Evolutionary conservation across 2,797 vertebrate genomes (phyloP).

Genomic region (Cossypha niveicapilla): DNA sequence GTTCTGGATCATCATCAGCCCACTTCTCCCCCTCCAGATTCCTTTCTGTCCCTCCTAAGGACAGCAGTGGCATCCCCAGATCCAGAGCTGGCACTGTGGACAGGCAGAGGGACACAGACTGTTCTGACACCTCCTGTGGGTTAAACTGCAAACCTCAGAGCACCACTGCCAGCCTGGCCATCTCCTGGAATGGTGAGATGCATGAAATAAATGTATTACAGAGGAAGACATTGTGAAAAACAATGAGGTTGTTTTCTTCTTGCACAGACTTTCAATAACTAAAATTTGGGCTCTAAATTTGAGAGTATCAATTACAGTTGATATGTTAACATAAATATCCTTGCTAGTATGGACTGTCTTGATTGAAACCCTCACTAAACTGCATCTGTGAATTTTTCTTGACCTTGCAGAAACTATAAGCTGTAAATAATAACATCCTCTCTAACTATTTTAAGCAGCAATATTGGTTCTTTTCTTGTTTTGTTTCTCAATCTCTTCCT

Average conservation of each 20-base stretch:
- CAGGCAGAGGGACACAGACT: not conserved
- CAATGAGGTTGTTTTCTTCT: not conserved
- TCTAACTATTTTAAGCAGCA: constrained; percentile 13
- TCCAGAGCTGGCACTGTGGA: rapidly evolving
- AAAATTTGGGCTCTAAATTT: not conserved
- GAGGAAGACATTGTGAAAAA: not conserved
- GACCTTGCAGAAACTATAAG: constrained; percentile 16
- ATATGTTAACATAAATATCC: constrained; percentile 4
- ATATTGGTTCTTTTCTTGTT: not conserved
- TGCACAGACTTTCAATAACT: not conserved
- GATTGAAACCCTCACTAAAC: constrained; percentile 2
- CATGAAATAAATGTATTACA: not conserved
- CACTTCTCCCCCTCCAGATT: not conserved
- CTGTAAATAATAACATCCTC: constrained; percentile 25
- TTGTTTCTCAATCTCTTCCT: not conserved
- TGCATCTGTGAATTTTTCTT: constrained; percentile 30
- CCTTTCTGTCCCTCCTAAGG: not conserved
- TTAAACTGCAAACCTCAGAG: not conserved
- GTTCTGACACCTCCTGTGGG: not conserved
- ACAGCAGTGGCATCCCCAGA: not conserved
- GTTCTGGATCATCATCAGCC: not conserved
- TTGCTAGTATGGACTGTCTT: not conserved
- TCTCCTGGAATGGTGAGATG: not conserved
- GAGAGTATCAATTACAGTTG: not conserved
- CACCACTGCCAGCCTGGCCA: not conserved